These are phyloP conservation scores for Chelonus formosanus DNA, from an alignment of 2,888 invertebrate genomes.

Conservation along the genomic window DNA sequence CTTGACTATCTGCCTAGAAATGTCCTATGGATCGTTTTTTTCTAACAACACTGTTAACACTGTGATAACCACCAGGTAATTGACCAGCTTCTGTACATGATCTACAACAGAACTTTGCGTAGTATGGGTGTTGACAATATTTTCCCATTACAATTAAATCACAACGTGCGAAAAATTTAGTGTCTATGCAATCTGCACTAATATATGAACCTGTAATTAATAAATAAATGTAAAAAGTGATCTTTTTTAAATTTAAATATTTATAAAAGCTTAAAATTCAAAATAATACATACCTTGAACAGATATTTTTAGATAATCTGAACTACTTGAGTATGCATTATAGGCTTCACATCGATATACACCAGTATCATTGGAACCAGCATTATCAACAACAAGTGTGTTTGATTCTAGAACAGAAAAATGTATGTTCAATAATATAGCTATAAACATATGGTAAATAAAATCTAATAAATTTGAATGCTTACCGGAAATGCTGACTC, in stretches of 20 bases:
- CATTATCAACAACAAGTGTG: conserved; percentile 74
- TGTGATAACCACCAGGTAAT: conserved; percentile 68
- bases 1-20: conserved; percentile 18
- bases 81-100: conserved; percentile 90
- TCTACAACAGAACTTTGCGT: conserved; percentile 92
- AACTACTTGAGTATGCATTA: conserved; percentile 76
- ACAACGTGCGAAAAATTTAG: conserved; percentile 89
- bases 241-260: conserved; percentile 6
- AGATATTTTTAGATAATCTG: conserved; percentile 73
- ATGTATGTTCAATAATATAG: conserved; percentile 16
- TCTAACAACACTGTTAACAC: conserved; percentile 57
- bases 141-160: conserved; percentile 83
- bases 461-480: conserved; percentile 22
- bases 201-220: conserved; percentile 74
- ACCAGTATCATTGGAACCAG: conserved; percentile 77
- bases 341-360: conserved; percentile 83
- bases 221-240: conserved; percentile 9
- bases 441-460: conserved; percentile 16
- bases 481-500: conserved; percentile 75
- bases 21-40: conserved; percentile 42
- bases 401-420: conserved; percentile 69
- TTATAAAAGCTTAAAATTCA: background rate
- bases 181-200: conserved; percentile 85
- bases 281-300: conserved; percentile 75
- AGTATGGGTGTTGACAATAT: conserved; percentile 90